Percentiles rank a stretch among this genome's conserved stretches.
Evolutionary conservation across 2,797 vertebrate genomes (phyloP).

Genomic region (Chaetophractus vellerosus): DNA sequence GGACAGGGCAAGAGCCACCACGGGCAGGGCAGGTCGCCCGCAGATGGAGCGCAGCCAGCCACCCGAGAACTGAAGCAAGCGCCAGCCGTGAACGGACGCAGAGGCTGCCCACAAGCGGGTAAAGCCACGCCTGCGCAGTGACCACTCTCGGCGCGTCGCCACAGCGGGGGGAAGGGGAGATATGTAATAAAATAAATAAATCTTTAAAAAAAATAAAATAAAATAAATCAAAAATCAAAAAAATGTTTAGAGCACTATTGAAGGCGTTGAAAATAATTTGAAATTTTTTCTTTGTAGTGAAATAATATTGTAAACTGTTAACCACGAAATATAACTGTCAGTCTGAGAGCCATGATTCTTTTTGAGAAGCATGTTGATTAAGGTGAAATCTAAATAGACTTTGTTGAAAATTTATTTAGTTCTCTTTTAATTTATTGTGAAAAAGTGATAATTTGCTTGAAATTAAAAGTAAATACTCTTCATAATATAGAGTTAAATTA

Average conservation of each 20-base stretch:
- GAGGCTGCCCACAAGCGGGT: no score
- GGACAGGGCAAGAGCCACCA: no score
- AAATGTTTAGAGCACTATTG: not conserved
- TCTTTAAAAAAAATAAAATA: no score
- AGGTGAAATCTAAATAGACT: constrained; percentile 80
- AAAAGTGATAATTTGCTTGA: constrained; percentile 82
- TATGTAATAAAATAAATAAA: no score
- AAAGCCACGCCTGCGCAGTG: no score
- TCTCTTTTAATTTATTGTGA: constrained; percentile 77
- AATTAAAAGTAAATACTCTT: constrained; percentile 80
- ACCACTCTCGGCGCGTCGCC: no score
- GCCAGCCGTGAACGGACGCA: no score
- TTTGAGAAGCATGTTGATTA: not conserved
- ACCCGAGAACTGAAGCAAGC: no score
- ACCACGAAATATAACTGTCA: not conserved
- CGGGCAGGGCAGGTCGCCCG: no score
- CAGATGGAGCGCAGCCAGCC: no score
- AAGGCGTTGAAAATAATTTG: constrained; percentile 38
- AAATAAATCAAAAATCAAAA: no score
- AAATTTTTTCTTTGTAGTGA: not conserved
- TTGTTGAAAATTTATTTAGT: constrained; percentile 69
- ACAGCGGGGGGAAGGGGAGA: no score
- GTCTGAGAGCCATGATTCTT: not conserved
- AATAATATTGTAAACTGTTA: constrained; percentile 29
- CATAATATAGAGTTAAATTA: constrained; percentile 64